These are phyloP conservation scores for Todiramphus saurophagus DNA, from an alignment of 2,113 vertebrate species.

Conservation along the genomic window DNA sequence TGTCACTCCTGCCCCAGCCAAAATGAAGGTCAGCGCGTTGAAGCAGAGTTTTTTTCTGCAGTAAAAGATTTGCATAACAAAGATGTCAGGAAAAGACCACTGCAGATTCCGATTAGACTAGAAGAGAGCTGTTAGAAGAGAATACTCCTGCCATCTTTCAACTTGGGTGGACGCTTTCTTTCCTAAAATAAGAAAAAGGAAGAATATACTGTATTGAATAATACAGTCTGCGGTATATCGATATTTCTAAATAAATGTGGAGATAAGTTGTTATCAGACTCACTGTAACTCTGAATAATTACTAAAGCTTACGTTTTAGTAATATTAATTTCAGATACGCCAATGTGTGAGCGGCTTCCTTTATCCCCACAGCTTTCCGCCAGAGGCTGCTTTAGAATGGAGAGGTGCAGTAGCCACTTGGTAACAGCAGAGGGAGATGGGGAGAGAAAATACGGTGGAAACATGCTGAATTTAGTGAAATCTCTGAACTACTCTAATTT, in stretches of 20 bases:
- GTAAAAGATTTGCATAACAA: neutral
- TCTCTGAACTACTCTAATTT: neutral
- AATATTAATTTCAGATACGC: neutral
- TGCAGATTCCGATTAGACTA: neutral
- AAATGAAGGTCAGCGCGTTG: neutral
- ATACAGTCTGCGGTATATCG: neutral
- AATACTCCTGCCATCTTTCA: neutral
- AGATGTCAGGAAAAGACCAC: neutral
- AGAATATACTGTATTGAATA: neutral
- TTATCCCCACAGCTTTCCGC: rapidly evolving
- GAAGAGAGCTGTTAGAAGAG: neutral
- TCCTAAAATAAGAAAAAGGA: neutral
- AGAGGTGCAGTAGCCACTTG: neutral
- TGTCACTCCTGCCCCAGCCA: conserved; percentile 26
- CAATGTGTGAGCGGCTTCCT: neutral
- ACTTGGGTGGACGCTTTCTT: neutral
- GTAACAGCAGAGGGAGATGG: neutral
- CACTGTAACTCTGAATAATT: neutral
- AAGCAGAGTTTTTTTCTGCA: neutral
- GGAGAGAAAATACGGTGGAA: neutral
- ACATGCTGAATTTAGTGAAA: neutral
- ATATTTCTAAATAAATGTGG: neutral
- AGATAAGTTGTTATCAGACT: neutral
- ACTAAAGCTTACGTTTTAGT: neutral
- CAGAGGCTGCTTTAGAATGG: rapidly evolving